Conservation (phyloP, 35 echinoderm and acorn worm species). For the Apostichopus parvimensis region DNA sequence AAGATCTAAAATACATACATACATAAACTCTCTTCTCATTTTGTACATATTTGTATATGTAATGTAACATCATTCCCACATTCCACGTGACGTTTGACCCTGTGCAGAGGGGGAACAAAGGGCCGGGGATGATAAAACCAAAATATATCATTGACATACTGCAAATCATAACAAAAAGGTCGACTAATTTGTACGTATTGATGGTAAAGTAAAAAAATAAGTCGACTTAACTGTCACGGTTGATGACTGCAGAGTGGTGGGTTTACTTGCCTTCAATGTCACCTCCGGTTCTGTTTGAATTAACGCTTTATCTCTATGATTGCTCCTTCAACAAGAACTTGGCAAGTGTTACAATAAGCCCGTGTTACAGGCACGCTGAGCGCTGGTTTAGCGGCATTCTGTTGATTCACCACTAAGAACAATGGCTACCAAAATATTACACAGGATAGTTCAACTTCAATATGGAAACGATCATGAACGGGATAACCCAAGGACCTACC, state of each 20-base stretch:
- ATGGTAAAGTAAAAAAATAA: no score
- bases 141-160: no score
- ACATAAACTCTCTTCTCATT: no score
- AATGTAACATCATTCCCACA: no score
- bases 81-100: no score
- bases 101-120: no score
- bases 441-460: not conserved
- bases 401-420: slow-evolving; percentile 14
- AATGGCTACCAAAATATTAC: slow-evolving; percentile 38
- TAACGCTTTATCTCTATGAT: not conserved
- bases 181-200: no score
- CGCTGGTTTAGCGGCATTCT: slow-evolving; percentile 24
- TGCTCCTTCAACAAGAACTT: not conserved
- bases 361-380: slow-evolving; percentile 49
- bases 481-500: not conserved
- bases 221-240: no score
- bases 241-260: not conserved
- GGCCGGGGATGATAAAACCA: no score
- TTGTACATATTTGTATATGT: no score
- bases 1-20: no score
- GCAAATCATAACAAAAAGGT: no score
- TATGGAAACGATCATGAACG: not conserved
- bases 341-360: slow-evolving; percentile 57
- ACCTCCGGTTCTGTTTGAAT: not conserved
- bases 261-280: not conserved